Base-by-base conservation (phyloP, 2,888 invertebrate genomes). In the Omphaloscelis lunosa region DNA sequence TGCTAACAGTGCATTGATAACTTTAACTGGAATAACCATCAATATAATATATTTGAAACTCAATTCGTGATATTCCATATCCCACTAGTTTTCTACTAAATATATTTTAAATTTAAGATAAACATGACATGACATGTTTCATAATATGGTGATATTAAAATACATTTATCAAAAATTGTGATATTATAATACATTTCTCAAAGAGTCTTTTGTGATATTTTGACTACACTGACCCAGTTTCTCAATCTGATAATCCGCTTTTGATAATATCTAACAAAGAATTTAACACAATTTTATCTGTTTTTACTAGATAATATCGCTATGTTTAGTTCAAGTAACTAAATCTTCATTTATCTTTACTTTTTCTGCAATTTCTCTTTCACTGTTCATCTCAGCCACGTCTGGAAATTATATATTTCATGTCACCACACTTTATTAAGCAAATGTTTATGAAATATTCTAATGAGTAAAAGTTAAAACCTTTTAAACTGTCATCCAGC, bases 241-340 rank as follows among this genome's bases (percentile, higher is more conserved):
- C 34, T 23, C 11, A 29, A 66, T 66, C 27, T 45, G 51, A 65
- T 78, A 66, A 73, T 73, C 27, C 9, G 34, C 15, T 63, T 62
- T 48, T 27, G 65, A 79, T 17, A 51, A 41, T 58, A 72, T 72
- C 65, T 51, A n/a, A 79, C 79, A 72, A 34, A 45, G n/a, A 48
- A 65, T 75, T 27, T 48, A n/a, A 63, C 8, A 29, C 2, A 6
- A 23, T 67, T 48, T 34, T 53, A 53, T 63, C 27, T 27, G 72
- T 68, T 27, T 51, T 48, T 51, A 39, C 15, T 51, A 27, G 27
- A 53, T 67, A 23, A 34, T 48, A 67, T 72, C 9, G 29, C n/a
- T 51, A 27, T 11, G 29, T 72, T 8, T n/a, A 73, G 15, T 29
- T 41, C 4, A 29, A 74, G 39, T 73, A 65, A 76, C 76, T 17